These are phyloP conservation scores for Helicoverpa armigera DNA, from an alignment of 1,140 invertebrate species.

Conservation along the genomic window DNA sequence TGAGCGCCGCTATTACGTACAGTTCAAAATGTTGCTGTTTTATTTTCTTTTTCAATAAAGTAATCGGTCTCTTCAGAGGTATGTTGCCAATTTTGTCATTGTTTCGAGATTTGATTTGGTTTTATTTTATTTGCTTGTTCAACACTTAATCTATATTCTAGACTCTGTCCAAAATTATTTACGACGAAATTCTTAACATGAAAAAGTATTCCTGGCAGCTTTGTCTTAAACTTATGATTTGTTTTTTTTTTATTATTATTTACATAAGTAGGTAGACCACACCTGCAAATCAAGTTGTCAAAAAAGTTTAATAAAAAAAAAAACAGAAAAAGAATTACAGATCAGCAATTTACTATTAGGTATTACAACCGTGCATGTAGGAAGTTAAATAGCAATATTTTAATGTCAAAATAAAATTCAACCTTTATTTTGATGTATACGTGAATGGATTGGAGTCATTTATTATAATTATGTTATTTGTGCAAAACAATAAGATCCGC, in stretches of 20 bases:
- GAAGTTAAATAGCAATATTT: slow-evolving; percentile 31
- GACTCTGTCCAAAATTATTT: too few species aligned
- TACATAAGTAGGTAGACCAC: too few species aligned
- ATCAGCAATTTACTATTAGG: neutral
- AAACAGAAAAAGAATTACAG: neutral
- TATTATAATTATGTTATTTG: slow-evolving; percentile 28
- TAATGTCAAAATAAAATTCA: slow-evolving; percentile 31
- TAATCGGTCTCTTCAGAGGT: neutral
- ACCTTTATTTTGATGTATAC: slow-evolving; percentile 17
- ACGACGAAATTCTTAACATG: too few species aligned
- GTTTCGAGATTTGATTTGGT: neutral
- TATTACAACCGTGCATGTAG: neutral
- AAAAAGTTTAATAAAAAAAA: neutral
- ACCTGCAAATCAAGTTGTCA: too few species aligned
- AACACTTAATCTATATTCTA: too few species aligned
- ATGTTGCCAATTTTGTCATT: neutral
- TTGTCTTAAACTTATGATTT: too few species aligned
- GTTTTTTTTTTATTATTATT: too few species aligned
- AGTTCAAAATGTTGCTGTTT: slow-evolving; percentile 27
- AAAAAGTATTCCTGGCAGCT: too few species aligned
- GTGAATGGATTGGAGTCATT: slow-evolving; percentile 1
- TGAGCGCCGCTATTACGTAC: slow-evolving; percentile 69
- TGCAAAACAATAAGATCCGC: slow-evolving; percentile 25
- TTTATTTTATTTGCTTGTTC: too few species aligned
- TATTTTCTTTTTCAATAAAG: slow-evolving; percentile 12